phyloP scores from a whole-genome alignment of 2,797 vertebrate genomes.

The Pelobates cultripes region DNA sequence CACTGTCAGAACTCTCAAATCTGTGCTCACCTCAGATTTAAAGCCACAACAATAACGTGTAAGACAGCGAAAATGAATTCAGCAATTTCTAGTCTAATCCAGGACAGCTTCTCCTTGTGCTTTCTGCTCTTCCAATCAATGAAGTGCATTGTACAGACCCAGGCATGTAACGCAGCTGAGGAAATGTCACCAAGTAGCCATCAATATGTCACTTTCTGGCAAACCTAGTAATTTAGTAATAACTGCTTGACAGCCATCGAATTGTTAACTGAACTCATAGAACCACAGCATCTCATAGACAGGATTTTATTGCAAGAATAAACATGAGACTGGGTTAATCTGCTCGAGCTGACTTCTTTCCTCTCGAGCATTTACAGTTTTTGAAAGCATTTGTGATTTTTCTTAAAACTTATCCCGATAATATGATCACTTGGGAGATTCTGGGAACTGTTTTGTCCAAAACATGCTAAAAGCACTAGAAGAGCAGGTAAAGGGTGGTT shows the following conservation, averaged over 20 bases:
- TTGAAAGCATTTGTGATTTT: no score
- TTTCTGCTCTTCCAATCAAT: conserved; percentile 58
- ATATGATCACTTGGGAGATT: no score
- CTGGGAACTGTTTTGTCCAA: no score
- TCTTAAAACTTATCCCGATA: no score
- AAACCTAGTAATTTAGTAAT: conserved; percentile 77
- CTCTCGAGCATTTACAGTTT: no score
- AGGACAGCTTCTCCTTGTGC: conserved; percentile 40
- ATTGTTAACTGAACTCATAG: conserved; percentile 72
- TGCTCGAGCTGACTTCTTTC: not conserved
- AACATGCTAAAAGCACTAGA: no score
- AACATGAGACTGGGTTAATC: not conserved
- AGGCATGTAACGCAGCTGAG: conserved; percentile 52
- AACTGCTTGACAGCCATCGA: conserved; percentile 72
- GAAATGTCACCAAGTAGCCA: conserved; percentile 57
- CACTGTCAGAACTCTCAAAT: no score
- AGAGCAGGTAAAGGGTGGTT: no score
- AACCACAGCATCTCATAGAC: not conserved
- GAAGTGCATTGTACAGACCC: conserved; percentile 54
- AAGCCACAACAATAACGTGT: not conserved
- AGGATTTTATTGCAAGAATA: not conserved
- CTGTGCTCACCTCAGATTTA: no score
- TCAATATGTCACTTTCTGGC: conserved; percentile 66
- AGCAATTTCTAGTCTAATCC: conserved; percentile 49
- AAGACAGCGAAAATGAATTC: conserved; percentile 59